Evolutionary conservation across 2,888 invertebrate species (phyloP).

Genomic region (Schrankia costaestrigalis): DNA sequence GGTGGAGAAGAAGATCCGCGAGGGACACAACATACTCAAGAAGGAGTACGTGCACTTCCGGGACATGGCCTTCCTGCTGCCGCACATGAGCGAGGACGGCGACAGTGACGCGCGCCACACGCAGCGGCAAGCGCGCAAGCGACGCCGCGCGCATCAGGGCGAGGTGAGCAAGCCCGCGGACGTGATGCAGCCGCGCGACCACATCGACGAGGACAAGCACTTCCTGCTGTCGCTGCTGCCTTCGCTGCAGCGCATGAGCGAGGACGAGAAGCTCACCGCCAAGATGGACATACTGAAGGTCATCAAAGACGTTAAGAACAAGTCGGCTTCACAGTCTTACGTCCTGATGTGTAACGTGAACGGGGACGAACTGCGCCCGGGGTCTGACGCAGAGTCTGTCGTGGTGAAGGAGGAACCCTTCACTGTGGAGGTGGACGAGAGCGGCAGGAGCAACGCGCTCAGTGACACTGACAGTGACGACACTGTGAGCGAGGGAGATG

Average conservation of each 20-base stretch:
- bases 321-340: background rate
- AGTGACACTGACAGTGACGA: background rate
- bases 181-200: background rate
- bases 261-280: slow-evolving; percentile 44
- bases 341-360: background rate
- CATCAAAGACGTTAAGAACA: slow-evolving; percentile 27
- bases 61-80: slow-evolving; percentile 44
- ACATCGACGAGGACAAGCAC: slow-evolving; percentile 44
- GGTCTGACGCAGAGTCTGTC: background rate
- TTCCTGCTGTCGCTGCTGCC: slow-evolving; percentile 48
- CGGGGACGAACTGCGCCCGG: too few species aligned
- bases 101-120: too few species aligned
- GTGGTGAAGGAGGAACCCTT: slow-evolving; percentile 1
- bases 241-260: slow-evolving; percentile 43
- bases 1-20: slow-evolving; percentile 30
- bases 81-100: slow-evolving; percentile 26
- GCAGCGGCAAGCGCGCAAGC: slow-evolving; percentile 2
- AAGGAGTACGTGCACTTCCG: slow-evolving; percentile 47
- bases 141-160: background rate
- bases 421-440: slow-evolving; percentile 1
- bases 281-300: slow-evolving; percentile 49
- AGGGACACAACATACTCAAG: slow-evolving; percentile 29
- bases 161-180: background rate
- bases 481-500: background rate
- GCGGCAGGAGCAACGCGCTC: background rate